Evolutionary conservation across 2,888 invertebrate genomes (phyloP), one percentile per base, ranked within the genome.

Genomic region (Dynastes tityus): DNA sequence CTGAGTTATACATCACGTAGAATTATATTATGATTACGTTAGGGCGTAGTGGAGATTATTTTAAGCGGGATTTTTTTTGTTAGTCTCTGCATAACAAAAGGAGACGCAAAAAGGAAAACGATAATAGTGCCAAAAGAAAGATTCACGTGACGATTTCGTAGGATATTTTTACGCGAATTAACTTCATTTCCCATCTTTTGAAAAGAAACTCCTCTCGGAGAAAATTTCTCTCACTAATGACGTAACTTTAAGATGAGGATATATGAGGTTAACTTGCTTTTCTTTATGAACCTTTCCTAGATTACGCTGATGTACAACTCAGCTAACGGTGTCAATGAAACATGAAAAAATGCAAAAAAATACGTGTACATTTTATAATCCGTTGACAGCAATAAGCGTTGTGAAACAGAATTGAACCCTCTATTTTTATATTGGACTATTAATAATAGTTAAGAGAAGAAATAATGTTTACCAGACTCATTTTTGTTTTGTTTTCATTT

Each of bases 371-470:
- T 85, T 87, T 85, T 86, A 84, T 86, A 87, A 85, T 86, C 87
- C 87, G 85, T 87, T 88, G 88, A 88, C 88, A 89, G 89, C 89
- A 89, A 89, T 89, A 89, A 89, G 88, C 87, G 87, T 89, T 88
- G 87, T 88, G 88, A 74, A 45, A 74, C 58, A 77, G 40, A 77
- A 58, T 77, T 87, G 87, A 88, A 89, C 89, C 89, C 89, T 89
- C 89, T 89, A 89, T 89, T 89, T 89, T 89, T 89, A 88, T 89
- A 89, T 88, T 87, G 87, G 86, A 88, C 88, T 88, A 88, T 88
- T 86, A 86, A 63, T 64, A 77, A 86, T 86, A 85, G 85, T 83
- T 83, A 85, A 80, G 58, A 74, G 61, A 61, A 61, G 58, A 58
- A 40, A 40, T 58, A 74, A 74, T 63, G 61, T 74, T 74, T 68